Conservation (phyloP, 2,113 vertebrate genomes). For the Nematolebias whitei region DNA sequence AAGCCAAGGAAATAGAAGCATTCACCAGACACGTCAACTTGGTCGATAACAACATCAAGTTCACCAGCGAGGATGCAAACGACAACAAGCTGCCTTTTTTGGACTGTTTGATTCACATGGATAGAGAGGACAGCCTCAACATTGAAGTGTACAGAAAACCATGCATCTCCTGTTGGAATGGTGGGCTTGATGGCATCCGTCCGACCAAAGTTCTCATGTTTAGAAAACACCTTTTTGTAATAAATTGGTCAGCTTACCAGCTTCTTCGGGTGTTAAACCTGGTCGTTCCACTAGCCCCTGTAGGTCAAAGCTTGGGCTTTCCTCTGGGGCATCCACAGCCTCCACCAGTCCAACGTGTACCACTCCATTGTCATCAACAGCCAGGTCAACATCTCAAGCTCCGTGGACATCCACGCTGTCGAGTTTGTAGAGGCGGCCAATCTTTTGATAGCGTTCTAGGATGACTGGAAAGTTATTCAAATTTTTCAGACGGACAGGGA, state of each 20-base stretch:
- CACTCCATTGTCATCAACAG: not conserved
- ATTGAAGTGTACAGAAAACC: no score
- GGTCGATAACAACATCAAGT: no score
- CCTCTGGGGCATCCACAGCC: not conserved
- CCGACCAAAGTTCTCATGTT: conserved; percentile 31
- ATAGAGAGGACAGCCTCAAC: no score
- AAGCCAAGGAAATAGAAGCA: no score
- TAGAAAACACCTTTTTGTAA: conserved; percentile 15
- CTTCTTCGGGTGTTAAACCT: not conserved
- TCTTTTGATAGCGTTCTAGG: not conserved
- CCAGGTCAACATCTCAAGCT: not conserved
- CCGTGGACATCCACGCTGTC: not conserved
- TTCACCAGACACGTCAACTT: no score
- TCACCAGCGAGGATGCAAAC: no score
- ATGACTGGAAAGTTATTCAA: not conserved
- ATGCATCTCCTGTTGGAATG: conserved; percentile 14
- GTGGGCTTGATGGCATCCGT: conserved; percentile 10
- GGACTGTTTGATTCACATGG: no score
- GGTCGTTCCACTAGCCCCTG: not conserved
- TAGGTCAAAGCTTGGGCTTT: not conserved
- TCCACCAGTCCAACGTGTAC: not conserved
- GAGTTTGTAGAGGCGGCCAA: not conserved
- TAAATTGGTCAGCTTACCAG: not conserved
- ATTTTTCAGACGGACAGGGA: not conserved
- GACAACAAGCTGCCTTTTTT: no score